Evolutionary conservation across 1,140 invertebrate species (phyloP), one percentile per base, ranked within the genome.

Genomic region (Calephelis nemesis): DNA sequence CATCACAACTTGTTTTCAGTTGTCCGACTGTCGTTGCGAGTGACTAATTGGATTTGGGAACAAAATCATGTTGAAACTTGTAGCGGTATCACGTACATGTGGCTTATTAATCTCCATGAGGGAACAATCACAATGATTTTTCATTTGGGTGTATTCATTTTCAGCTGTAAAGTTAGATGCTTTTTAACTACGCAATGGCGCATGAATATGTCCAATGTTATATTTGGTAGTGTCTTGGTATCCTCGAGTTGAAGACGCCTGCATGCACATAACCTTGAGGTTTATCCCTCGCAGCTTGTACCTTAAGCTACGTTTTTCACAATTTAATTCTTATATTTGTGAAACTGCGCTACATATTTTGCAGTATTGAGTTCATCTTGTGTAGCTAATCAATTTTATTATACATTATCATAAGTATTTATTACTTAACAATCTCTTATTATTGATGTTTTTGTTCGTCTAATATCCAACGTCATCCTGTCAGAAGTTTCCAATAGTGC

Each of bases 41-140:
- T 67, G 65, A 67, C 65, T 67, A 67, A 67, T 67, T 19, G 65
- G 65, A 58, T 66, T 39, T 54, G 65, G 65, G 54, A 54, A 47
- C 65, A 45, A 47, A 64, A 63, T 47, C 40, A 64, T 64, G 45
- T 64, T 19, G 63, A 65, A 13, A 47, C 30, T 60, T 40, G 64
- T 66, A 60, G 65, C 65, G 50, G 39, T 15, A 47, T 67, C 65
- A 60, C 65, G 65, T 66, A 45, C 13, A 42, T 52, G 19, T 42
- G 54, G 65, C 65, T 67, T 67, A 54, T 67, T 58, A 67, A 50
- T 52, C 49, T 54, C 63, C 63, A 39, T 47, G 30, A 60, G 54
- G 54, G 30, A 60, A 39, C 19, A 40, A n/a, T 60, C 30, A 60
- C 54, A 40, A 39, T n/a, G 52, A 58, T 58, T 30, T 58, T 39